These are phyloP conservation scores for Allygus modestus DNA, from an alignment of 2,888 invertebrate species.

Conservation along the genomic window DNA sequence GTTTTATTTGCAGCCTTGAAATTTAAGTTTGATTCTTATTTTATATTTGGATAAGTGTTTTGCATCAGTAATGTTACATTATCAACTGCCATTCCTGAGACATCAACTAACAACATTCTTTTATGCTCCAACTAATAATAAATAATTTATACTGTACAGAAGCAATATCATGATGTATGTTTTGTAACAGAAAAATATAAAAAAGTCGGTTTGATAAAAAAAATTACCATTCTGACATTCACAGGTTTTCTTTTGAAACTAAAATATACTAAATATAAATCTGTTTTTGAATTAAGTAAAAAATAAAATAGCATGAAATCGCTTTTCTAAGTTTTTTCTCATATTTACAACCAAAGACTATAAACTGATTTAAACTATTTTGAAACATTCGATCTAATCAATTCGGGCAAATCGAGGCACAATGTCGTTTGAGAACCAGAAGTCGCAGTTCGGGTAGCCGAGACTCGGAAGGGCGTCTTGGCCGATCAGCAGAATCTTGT, in stretches of 20 bases:
- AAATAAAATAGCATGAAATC: neutral
- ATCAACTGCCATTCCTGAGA: too few relatives aligned
- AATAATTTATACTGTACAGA: conserved; percentile 55
- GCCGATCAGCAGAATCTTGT: conserved; percentile 81
- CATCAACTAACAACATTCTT: neutral
- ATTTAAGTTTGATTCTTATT: too few relatives aligned
- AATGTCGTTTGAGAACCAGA: conserved; percentile 86
- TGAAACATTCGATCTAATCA: conserved; percentile 77
- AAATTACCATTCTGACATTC: neutral
- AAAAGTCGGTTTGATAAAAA: neutral
- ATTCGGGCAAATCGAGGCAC: conserved; percentile 86
- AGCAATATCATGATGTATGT: conserved; percentile 36
- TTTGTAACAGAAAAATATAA: neutral
- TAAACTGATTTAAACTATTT: neutral
- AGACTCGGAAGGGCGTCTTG: conserved; percentile 83
- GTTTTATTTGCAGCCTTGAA: too few relatives aligned
- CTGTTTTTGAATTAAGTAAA: neutral
- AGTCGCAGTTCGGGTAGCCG: conserved; percentile 85
- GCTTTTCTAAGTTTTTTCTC: conserved; percentile 4
- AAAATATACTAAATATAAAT: neutral
- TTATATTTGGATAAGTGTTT: too few relatives aligned
- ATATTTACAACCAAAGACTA: conserved; percentile 26
- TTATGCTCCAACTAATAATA: conserved; percentile 9
- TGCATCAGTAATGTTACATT: too few relatives aligned
- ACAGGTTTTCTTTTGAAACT: neutral